Base-by-base conservation (phyloP, 2,888 invertebrate genomes). In the Globia sparganii region DNA sequence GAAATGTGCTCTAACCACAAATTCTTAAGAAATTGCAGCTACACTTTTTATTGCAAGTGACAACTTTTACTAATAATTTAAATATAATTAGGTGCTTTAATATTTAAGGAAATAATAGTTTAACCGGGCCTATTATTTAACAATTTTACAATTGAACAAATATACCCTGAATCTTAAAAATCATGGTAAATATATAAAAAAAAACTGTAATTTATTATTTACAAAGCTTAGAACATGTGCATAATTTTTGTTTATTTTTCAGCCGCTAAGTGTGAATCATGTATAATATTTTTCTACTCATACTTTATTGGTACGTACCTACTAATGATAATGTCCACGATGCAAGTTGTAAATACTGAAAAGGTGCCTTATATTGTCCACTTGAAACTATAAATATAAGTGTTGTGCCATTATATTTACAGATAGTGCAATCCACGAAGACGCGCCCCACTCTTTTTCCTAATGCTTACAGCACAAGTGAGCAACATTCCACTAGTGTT, bases 351-450 rank as follows among this genome's bases (percentile, higher is more conserved):
- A 83, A 87, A 90, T 90, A 91, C 84, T 91, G 87, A 89, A 70
- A 89, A 75, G 90, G 94, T 94, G 94, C 94, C 94, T 94, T 93
- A 93, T 84, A 90, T 87, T 91, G 91, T 93, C 92, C 91, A 92
- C 89, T 80, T 74, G 37, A 58, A 78, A 83, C 59, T 76, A 67
- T 61, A 65, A 64, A 75, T 13, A 75, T 73, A 84, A 79, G 66
- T 87, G 78, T 84, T 84, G 88, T 90, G 91, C 89, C 90, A 90
- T 90, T 87, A 79, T 83, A 83, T 56, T 75, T 75, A n/a, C n/a
- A n/a, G n/a, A n/a, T n/a, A n/a, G n/a, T n/a, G n/a, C n/a, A n/a
- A n/a, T n/a, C n/a, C n/a, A n/a, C n/a, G n/a, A n/a, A n/a, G n/a
- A n/a, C n/a, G n/a, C n/a, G n/a, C n/a, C n/a, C n/a, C n/a, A n/a